phyloP scores from a whole-genome alignment of 2,113 vertebrate species.

The Nansenia antarctica region DNA sequence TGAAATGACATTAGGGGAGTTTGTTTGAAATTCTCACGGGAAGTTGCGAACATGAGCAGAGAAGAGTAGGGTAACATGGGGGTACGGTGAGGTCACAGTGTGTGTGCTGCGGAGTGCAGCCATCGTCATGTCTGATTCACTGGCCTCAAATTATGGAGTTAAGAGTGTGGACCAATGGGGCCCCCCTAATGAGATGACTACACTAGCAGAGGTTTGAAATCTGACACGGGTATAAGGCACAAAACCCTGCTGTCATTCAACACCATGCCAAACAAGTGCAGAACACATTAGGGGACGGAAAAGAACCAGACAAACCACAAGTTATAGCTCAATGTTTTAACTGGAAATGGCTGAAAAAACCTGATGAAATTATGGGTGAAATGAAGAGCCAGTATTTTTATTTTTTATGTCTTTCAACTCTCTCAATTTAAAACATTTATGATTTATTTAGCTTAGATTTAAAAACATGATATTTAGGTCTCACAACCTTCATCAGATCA shows the following conservation, averaged over 20 bases:
- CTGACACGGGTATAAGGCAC: not conserved
- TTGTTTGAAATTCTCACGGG: no score
- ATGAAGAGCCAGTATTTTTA: not conserved
- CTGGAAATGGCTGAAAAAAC: conserved; percentile 8
- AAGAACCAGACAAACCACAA: conserved; percentile 14
- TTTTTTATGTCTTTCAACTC: not conserved
- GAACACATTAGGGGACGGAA: conserved; percentile 23
- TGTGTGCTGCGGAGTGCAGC: not conserved
- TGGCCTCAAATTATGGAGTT: not conserved
- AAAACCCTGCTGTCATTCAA: not conserved
- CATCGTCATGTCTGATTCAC: not conserved
- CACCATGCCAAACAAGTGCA: conserved; percentile 22
- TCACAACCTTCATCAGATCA: no score
- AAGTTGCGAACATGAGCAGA: not conserved
- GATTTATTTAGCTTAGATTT: no score
- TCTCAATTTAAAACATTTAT: no score
- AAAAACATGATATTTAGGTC: no score
- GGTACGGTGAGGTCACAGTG: not conserved
- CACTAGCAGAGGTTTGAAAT: not conserved
- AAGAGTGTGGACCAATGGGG: not conserved
- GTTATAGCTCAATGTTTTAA: conserved; percentile 11
- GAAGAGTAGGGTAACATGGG: not conserved
- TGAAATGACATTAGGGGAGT: not conserved
- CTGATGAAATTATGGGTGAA: conserved; percentile 11
- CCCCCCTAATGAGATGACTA: not conserved